Base-by-base conservation (phyloP, 2,888 invertebrate species). In the Ceratothoa steindachneri region DNA sequence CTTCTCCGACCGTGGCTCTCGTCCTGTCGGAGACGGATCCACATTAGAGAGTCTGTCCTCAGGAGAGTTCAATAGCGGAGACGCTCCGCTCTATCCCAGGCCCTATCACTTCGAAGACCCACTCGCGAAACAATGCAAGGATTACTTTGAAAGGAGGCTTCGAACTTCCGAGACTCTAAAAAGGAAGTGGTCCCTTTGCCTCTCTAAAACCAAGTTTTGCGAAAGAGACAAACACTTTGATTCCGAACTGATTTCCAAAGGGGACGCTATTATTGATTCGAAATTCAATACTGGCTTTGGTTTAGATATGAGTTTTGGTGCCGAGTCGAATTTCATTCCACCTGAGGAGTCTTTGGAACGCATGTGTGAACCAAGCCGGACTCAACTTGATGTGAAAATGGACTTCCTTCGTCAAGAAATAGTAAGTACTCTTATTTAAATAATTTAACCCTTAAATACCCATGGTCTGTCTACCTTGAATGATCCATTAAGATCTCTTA, bases 321-420 rank as follows among this genome's bases (percentile, higher is more conserved):
- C 24, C 3, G 60, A 60, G 24, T 60, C 60, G 1, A 60, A 60
- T 60, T 60, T 60, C 27, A 60, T n/a, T 24, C 27, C 27, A 9
- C 22, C 60, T 2, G 60, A 60, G 24, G 60, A 60, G 24, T 51
- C 19, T 19, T 19, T 19, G 1, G 52, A 51, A 51, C n/a, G n/a
- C n/a, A n/a, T n/a, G 15, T 41, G 5, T 5, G 15, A 41, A 41
- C 28, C 67, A 41, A 67, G 28, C 27, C 71, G 68, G 69, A 75
- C 68, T 41, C 68, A 64, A 53, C 72, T 75, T 53, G 75, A 75
- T 53, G 65, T 55, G 7, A 75, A 75, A 60, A 75, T 75, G 75
- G 69, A 72, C 12, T 75, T 72, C 29, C 72, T 75, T 29, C 75
- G 75, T 53, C 68, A 75, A 31, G 75, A 75, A 72, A 75, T 75